Evolutionary conservation across 2,113 vertebrate species (phyloP).

Genomic region (Rallus limicola): DNA sequence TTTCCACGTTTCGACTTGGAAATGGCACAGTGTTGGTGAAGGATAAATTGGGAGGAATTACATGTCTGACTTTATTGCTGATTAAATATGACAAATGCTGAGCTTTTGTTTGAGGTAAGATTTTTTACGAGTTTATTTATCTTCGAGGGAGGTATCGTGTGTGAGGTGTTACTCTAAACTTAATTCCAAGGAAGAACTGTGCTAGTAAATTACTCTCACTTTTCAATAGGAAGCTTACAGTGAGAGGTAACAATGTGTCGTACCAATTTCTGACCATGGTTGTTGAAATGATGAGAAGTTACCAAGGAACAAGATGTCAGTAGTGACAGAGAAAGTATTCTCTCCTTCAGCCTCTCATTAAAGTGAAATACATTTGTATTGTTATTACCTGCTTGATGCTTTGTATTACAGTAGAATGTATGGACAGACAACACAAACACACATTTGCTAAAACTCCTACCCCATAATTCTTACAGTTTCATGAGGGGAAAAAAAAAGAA

Average conservation of each 20-base stretch:
- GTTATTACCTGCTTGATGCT: neutral
- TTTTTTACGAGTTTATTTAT: conserved; percentile 58
- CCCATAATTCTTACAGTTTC: neutral
- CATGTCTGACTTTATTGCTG: conserved; percentile 47
- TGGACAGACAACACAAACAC: neutral
- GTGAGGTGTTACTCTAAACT: neutral
- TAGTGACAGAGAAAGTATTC: neutral
- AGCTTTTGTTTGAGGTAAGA: conserved; percentile 49
- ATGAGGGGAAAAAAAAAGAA: neutral
- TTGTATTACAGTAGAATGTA: neutral
- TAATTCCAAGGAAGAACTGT: neutral
- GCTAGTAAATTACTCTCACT: neutral
- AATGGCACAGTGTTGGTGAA: conserved; percentile 60
- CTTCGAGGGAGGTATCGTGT: conserved; percentile 2
- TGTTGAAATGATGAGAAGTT: neutral
- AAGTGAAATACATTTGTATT: neutral
- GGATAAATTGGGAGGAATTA: conserved; percentile 61
- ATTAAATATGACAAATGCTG: conserved; percentile 66
- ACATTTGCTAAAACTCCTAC: neutral
- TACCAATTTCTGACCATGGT: neutral
- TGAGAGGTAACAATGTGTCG: neutral
- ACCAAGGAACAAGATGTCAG: neutral
- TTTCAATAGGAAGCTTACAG: neutral
- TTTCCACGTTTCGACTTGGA: conserved; percentile 50
- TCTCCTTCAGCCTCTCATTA: neutral